Conservation (phyloP, 2,797 vertebrate genomes). For the Microchirus variegatus region DNA sequence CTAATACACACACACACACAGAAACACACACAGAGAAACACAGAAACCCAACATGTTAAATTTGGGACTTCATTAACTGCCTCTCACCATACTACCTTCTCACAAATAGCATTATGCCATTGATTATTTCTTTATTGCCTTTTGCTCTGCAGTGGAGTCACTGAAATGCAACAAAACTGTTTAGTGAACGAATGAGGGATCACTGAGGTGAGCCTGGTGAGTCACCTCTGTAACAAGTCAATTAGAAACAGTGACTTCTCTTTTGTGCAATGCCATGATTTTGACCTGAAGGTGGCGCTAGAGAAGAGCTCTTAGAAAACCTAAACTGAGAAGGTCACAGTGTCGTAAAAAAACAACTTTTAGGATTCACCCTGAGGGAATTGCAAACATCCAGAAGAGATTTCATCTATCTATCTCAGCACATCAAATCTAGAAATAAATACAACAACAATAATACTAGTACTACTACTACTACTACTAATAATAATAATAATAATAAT, state of each 20-base stretch:
- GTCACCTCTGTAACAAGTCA: slow-evolving; percentile 9
- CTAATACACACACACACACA: slow-evolving; percentile 12
- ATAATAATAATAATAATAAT: no score
- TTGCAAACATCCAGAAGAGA: background rate
- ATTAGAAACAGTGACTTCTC: slow-evolving; percentile 2
- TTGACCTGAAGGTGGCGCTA: slow-evolving; percentile 10
- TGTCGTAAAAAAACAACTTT: background rate
- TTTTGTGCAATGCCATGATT: background rate
- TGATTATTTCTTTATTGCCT: slow-evolving; percentile 45
- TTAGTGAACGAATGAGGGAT: slow-evolving; percentile 31
- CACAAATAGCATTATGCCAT: slow-evolving; percentile 41
- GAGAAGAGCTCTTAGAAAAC: background rate
- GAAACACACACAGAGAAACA: slow-evolving; percentile 3
- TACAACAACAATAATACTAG: no score
- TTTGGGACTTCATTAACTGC: slow-evolving; percentile 59
- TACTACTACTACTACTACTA: no score
- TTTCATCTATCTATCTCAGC: no score
- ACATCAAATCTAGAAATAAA: no score
- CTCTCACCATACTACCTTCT: slow-evolving; percentile 26
- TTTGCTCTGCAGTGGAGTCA: slow-evolving; percentile 11
- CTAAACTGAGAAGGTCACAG: background rate
- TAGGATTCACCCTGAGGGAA: slow-evolving; percentile 23
- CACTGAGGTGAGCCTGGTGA: slow-evolving; percentile 34
- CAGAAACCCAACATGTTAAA: slow-evolving; percentile 34
- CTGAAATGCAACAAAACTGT: slow-evolving; percentile 15